Conservation (phyloP, 2,113 vertebrate genomes). For the Tapirus terrestris region DNA sequence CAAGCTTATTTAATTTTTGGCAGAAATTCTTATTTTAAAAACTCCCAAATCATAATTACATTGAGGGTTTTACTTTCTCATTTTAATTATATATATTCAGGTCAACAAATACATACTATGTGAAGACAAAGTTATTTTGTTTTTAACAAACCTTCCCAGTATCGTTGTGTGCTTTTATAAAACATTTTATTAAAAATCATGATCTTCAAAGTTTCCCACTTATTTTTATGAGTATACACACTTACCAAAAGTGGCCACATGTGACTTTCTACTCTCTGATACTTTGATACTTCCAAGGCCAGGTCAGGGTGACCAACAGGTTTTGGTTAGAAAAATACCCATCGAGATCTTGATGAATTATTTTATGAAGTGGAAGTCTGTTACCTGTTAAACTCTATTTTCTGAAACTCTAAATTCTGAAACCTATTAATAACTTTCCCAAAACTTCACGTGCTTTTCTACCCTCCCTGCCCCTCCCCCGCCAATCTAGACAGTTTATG, state of each 20-base stretch:
- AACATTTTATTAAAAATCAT: background rate
- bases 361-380: background rate
- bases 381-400: background rate
- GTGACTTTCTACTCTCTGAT: background rate
- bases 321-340: background rate
- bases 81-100: background rate
- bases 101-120: background rate
- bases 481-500: background rate
- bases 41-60: background rate
- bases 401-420: background rate
- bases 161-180: background rate
- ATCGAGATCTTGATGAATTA: background rate
- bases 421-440: background rate
- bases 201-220: background rate
- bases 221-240: background rate
- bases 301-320: background rate
- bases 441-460: background rate
- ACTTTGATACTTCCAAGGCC: background rate
- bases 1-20: background rate
- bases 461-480: rapidly evolving
- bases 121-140: background rate
- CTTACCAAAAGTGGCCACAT: background rate
- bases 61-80: slow-evolving; percentile 14
- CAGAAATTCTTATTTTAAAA: slow-evolving; percentile 40
- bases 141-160: background rate